phyloP scores from a whole-genome alignment of 1,140 invertebrate genomes.

The Drosophila nigromelanica region DNA sequence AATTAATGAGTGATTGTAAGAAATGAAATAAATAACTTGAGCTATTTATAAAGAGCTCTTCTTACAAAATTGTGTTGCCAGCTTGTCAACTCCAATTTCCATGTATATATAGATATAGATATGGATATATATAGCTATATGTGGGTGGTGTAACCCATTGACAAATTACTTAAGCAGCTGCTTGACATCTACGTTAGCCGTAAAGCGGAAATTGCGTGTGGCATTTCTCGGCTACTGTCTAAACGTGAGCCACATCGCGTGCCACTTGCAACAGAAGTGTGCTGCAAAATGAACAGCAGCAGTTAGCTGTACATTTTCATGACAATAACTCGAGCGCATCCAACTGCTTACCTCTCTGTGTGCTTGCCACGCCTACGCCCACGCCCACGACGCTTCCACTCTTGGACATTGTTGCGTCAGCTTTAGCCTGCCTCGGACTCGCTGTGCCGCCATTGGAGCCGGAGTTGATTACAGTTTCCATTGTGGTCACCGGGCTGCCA shows the following conservation, averaged over 20 bases:
- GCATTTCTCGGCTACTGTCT: background rate
- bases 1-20: conserved; percentile 23
- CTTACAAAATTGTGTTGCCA: background rate
- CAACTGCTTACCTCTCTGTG: conserved; percentile 54
- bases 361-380: conserved; percentile 24
- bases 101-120: background rate
- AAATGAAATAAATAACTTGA: conserved; percentile 11
- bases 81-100: conserved; percentile 10
- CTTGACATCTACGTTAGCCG: conserved; percentile 13
- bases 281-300: conserved; percentile 39
- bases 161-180: conserved; percentile 31
- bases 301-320: conserved; percentile 26
- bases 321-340: background rate
- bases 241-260: conserved; percentile 41
- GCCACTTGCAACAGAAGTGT: conserved; percentile 21
- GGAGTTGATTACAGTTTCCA: conserved; percentile 17
- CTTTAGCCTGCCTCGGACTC: conserved; percentile 14
- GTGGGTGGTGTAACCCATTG: conserved; percentile 8
- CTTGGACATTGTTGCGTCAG: conserved; percentile 22
- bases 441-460: conserved; percentile 9
- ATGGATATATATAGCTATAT: background rate
- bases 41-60: conserved; percentile 7
- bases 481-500: conserved; percentile 14
- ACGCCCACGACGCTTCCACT: conserved; percentile 23
- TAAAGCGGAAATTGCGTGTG: conserved; percentile 28